These are phyloP conservation scores for Cinclus mexicanus DNA, from an alignment of 2,113 vertebrate species.

Conservation along the genomic window DNA sequence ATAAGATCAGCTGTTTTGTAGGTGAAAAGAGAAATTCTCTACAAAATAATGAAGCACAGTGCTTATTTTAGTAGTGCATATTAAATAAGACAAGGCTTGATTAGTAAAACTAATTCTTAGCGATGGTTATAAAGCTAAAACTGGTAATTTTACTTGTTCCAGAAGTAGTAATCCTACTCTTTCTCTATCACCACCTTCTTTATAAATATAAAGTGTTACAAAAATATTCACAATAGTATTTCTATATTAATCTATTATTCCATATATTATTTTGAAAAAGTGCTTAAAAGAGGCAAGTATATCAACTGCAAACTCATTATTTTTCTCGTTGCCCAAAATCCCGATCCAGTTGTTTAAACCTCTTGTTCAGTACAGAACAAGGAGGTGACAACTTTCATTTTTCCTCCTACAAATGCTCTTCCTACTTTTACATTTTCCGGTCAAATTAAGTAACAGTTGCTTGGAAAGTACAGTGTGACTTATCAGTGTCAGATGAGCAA, in stretches of 20 bases:
- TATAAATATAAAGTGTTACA: conserved; percentile 64
- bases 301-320: neutral
- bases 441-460: conserved; percentile 24
- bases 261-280: conserved; percentile 15
- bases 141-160: neutral
- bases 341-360: neutral
- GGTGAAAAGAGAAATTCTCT: neutral
- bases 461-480: conserved; percentile 36
- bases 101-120: conserved; percentile 32
- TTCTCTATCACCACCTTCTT: conserved; percentile 23
- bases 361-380: neutral
- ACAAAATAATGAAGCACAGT: conserved; percentile 4
- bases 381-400: conserved; percentile 8
- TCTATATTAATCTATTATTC: neutral
- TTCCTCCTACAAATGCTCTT: neutral
- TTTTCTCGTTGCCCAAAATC: neutral
- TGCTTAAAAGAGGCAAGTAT: conserved; percentile 7
- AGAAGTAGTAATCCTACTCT: neutral
- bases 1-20: conserved; percentile 8
- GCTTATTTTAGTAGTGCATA: conserved; percentile 35
- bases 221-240: conserved; percentile 65
- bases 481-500: neutral
- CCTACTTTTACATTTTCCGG: neutral
- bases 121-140: neutral
- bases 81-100: neutral